These are phyloP conservation scores for Gavialis gangeticus DNA, from an alignment of 2,113 vertebrate species.

Conservation along the genomic window DNA sequence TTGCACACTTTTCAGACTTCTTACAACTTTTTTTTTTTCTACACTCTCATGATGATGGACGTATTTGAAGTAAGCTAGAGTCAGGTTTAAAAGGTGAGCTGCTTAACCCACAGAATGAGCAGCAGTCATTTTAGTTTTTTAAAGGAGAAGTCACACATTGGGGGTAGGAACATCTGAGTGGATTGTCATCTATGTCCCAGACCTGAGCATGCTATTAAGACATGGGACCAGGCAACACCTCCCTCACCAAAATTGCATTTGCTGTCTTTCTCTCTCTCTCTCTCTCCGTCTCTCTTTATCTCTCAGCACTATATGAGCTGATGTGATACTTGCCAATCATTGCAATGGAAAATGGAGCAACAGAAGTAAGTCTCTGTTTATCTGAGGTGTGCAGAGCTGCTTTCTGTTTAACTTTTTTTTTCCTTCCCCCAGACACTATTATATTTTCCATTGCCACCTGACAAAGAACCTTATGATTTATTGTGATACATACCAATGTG, in stretches of 20 bases:
- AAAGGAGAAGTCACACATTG: fast-evolving
- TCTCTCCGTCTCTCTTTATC: slow-evolving; percentile 33
- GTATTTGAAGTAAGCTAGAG: neutral
- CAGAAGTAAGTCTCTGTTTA: slow-evolving; percentile 28
- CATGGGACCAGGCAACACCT: neutral
- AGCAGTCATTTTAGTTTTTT: neutral
- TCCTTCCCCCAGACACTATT: slow-evolving; percentile 16
- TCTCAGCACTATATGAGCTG: slow-evolving; percentile 9
- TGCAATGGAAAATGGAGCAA: slow-evolving; percentile 1
- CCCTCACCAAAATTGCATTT: neutral
- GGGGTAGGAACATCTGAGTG: neutral
- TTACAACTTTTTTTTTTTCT: neutral
- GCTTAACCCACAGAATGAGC: neutral
- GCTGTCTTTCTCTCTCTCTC: neutral
- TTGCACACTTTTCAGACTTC: neutral
- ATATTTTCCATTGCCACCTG: slow-evolving; percentile 14
- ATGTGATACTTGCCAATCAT: slow-evolving; percentile 13
- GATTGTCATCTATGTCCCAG: neutral
- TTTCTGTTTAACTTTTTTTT: neutral
- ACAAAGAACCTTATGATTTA: slow-evolving; percentile 46
- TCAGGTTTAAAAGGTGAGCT: neutral
- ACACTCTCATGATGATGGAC: fast-evolving
- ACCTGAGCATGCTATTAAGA: fast-evolving
- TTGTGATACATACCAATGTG: neutral
- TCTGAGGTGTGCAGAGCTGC: slow-evolving; percentile 40